These are phyloP conservation scores for Calliphora vicina DNA, from an alignment of 1,140 invertebrate species.

Conservation along the genomic window DNA sequence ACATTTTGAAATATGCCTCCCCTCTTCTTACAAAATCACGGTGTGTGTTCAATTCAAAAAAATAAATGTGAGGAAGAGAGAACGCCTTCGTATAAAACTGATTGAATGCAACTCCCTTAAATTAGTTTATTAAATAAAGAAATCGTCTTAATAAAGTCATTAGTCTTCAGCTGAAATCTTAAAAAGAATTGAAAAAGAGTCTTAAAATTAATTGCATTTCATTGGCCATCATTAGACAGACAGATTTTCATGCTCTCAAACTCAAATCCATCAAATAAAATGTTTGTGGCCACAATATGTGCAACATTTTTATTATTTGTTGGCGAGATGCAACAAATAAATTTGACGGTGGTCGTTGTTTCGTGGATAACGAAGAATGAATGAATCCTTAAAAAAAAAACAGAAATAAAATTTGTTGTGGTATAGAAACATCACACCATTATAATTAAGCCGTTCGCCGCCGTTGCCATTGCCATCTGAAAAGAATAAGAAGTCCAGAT, in stretches of 20 bases:
- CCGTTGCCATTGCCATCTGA: neutral
- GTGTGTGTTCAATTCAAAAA: neutral
- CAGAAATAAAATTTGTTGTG: neutral
- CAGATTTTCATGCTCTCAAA: neutral
- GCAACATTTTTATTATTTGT: neutral
- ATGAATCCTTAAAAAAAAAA: too few relatives aligned
- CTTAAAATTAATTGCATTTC: constrained; percentile 4
- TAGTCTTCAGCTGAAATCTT: neutral
- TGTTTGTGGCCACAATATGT: neutral
- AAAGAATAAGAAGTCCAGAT: too few relatives aligned
- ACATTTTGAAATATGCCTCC: too few relatives aligned
- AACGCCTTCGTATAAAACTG: neutral
- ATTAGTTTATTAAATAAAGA: neutral
- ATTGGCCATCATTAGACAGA: neutral
- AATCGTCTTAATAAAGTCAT: constrained; percentile 18
- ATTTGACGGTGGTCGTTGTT: too few relatives aligned
- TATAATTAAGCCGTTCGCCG: constrained; percentile 25
- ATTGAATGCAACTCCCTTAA: neutral
- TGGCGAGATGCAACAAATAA: too few relatives aligned
- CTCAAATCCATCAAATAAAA: constrained; percentile 20
- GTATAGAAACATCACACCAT: neutral
- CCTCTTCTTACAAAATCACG: neutral
- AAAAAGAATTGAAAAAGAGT: neutral
- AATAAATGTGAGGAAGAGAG: neutral
- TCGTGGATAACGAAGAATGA: too few relatives aligned